These are phyloP conservation scores for Trichopoda pennipes DNA, from an alignment of 2,888 invertebrate genomes.

Conservation along the genomic window DNA sequence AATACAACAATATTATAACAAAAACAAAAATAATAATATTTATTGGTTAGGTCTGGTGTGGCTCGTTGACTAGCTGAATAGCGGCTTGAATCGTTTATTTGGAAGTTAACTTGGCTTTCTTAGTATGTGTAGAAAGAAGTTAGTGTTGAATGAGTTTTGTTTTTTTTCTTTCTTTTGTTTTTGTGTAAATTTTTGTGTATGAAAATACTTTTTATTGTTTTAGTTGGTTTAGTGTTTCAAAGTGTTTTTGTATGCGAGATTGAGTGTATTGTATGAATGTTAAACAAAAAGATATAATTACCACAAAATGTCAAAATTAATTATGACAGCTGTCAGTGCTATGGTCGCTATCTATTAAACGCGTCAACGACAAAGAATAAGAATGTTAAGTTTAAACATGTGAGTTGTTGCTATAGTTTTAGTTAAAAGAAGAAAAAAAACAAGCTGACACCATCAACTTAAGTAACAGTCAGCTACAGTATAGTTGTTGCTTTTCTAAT, in stretches of 20 bases:
- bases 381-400: constrained; percentile 55
- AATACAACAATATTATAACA: constrained; percentile 18
- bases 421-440: background rate
- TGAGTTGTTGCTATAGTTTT: background rate
- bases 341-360: constrained; percentile 71
- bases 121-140: constrained; percentile 21
- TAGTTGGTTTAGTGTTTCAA: constrained; percentile 36
- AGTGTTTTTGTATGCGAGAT: constrained; percentile 15
- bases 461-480: constrained; percentile 71
- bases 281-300: constrained; percentile 77
- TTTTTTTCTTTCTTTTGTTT: background rate
- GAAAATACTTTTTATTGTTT: constrained; percentile 38
- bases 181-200: constrained; percentile 44
- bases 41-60: constrained; percentile 49
- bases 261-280: constrained; percentile 54
- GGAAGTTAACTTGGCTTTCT: constrained; percentile 51
- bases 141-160: constrained; percentile 40
- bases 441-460: constrained; percentile 64
- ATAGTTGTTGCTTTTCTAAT: constrained; percentile 25
- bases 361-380: constrained; percentile 68
- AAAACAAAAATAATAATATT: constrained; percentile 54
- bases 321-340: constrained; percentile 81
- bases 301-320: constrained; percentile 80
- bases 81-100: constrained; percentile 41
- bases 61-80: constrained; percentile 44